Base-by-base conservation (phyloP, 2,888 invertebrate species). In the Mystacides longicornis region DNA sequence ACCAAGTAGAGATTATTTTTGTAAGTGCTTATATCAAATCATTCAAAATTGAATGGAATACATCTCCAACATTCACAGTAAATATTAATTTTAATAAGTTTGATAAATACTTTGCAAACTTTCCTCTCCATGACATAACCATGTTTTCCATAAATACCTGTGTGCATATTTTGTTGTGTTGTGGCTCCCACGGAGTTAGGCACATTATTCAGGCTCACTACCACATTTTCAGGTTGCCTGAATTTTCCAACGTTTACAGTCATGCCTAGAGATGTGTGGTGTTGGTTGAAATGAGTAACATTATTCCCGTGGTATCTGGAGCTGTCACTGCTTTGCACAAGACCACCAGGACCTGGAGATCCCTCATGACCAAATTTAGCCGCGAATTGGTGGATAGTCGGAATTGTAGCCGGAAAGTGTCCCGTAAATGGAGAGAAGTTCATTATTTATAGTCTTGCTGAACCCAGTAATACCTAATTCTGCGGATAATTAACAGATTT, bases 371-470 rank as follows among this genome's bases (percentile, higher is more conserved):
- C 71, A 69, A 85, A 79, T 76, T 89, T 86, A 60, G 89, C 86
- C 31, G 87, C 82, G 71, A 90, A 90, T 72, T 91, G 90, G 71
- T 90, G 89, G 68, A 91, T 87, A 57, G 85, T 83, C 62, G 89
- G 88, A 64, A 89, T 82, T 64, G 85, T 80, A 63, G 84, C 81
- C 64, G 87, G 85, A 69, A 86, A 88, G 72, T 83, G 89, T 65
- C 86, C 85, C 65, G 87, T 87, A 71, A 90, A 91, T 63, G 89
- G 89, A 66, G 89, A 83, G 76, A 91, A 91, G 78, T 91, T 91
- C 91, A 91, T 91, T 67, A 66, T 69, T 57, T 48, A 52, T 20
- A 51, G 42, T 46, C n/a, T n/a, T 21, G 47, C 27, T 52, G 27
- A 27, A 51, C 43, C 43, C 54, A 31, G 52, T 51, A 46, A 47